Percentiles rank a stretch among this genome's conserved stretches.
Evolutionary conservation across 2,113 vertebrate species (phyloP).

Genomic region (Sphaerodactylus townsendi): DNA sequence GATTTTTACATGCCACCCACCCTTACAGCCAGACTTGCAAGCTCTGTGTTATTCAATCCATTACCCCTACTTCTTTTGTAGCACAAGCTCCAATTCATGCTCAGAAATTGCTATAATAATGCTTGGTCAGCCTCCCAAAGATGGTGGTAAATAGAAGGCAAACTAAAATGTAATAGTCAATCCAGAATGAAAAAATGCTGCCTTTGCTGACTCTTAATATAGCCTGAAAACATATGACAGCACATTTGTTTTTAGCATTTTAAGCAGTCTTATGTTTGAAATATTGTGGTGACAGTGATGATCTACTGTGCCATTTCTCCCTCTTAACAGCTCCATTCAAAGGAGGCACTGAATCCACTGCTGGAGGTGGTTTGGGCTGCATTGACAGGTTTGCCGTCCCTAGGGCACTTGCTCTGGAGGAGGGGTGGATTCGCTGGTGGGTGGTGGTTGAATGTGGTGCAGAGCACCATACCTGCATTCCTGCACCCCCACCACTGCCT

Average conservation of each 20-base stretch:
- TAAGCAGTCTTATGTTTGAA: background rate
- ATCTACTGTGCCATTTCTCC: constrained; percentile 3
- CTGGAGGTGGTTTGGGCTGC: too few relatives aligned
- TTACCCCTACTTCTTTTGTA: too few relatives aligned
- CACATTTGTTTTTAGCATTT: constrained; percentile 8
- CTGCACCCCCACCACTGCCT: too few relatives aligned
- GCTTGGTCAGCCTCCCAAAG: background rate
- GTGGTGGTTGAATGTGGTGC: too few relatives aligned
- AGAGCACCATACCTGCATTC: too few relatives aligned
- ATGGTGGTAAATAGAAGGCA: constrained; percentile 3
- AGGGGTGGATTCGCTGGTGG: too few relatives aligned
- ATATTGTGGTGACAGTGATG: background rate
- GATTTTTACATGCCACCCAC: constrained; percentile 13
- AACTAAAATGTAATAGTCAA: background rate
- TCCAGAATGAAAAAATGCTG: background rate
- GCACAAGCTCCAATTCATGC: background rate
- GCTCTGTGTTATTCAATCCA: background rate
- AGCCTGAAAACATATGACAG: background rate
- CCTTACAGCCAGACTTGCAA: background rate
- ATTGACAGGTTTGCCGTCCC: too few relatives aligned
- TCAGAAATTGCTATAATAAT: constrained; percentile 36
- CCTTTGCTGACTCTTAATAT: constrained; percentile 19
- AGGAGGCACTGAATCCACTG: too few relatives aligned
- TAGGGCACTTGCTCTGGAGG: too few relatives aligned
- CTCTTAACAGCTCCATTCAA: too few relatives aligned